Base-by-base conservation (phyloP, 2,113 vertebrate species). In the Actenoides hombroni region DNA sequence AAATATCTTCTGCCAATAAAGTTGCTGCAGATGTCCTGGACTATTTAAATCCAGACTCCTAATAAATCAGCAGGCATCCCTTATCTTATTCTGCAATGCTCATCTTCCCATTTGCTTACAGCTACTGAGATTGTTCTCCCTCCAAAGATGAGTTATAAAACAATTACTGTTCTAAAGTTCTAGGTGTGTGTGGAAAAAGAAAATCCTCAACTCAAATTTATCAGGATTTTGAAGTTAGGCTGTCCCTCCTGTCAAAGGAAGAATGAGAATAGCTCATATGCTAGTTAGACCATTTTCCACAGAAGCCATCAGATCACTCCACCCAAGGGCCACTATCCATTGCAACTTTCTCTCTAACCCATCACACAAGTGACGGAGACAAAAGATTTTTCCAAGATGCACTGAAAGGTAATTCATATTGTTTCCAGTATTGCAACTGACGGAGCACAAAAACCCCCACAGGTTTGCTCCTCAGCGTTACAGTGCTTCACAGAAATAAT, bases 381-480 rank as follows among this genome's bases (percentile, higher is more conserved):
- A 9, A 65, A 78, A 68, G 26, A 77, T 71, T 88, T 35, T 59
- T 68, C 42, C 54, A 73, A 51, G 64, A 57, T 18, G 8, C 29
- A 88, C 21, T 23, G 29, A 61, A 71, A 63, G 21, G 39, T 37
- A 68, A 68, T 48, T 53, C 37, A 42, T 83, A 60, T 15, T 83
- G 17, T 53, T 67, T 39, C n/a, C 57, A 56, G 35, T 20, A 44
- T 24, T 20, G 35, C 29, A 76, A n/a, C 51, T 81, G 63, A 71
- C 0, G 0, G 16, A 76, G 35, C 53, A 76, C 16, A 67, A 81
- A 57, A n/a, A 84, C 14, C 42, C 42, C 15, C 15, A 24, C 1
- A 1, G 19, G 37, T 57, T 35, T 85, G 26, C 5, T 16, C 48
- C 18, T 40, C 3, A 5, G 46, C 1, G 0, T 4, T 48, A 35